These are phyloP conservation scores for Ceratosolen fusciceps DNA, from an alignment of 1,140 invertebrate species.

Conservation along the genomic window DNA sequence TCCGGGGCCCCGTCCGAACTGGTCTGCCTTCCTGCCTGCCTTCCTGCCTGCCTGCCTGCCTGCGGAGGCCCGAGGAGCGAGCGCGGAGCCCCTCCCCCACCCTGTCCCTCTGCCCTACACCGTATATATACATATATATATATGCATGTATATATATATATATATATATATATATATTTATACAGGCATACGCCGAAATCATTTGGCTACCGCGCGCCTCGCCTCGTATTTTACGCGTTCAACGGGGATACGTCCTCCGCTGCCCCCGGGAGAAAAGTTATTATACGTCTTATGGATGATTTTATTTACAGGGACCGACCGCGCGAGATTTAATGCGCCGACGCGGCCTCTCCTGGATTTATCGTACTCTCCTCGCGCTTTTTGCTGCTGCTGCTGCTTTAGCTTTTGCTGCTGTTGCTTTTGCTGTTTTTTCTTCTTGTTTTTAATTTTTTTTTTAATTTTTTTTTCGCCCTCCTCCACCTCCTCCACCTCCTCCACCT, in stretches of 20 bases:
- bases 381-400: not conserved
- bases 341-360: not conserved
- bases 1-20: conserved; percentile 26
- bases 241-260: conserved; percentile 15
- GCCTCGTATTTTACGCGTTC: conserved; percentile 38
- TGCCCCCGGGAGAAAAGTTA: not conserved
- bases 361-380: not conserved
- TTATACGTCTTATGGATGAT: conserved; percentile 23
- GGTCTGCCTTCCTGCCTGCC: no score
- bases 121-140: no score
- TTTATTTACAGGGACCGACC: conserved; percentile 28
- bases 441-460: not conserved
- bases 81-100: not conserved
- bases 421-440: not conserved
- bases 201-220: conserved; percentile 30
- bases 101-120: no score
- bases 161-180: no score
- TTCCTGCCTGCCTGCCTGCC: no score
- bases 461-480: no score
- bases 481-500: no score
- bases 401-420: not conserved
- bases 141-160: no score
- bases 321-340: conserved; percentile 13
- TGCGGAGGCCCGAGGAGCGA: not conserved
- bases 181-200: conserved; percentile 28